Evolutionary conservation across 2,797 vertebrate species (phyloP), one percentile per base, ranked within the genome.

Genomic region (Halcyon chelicuti): DNA sequence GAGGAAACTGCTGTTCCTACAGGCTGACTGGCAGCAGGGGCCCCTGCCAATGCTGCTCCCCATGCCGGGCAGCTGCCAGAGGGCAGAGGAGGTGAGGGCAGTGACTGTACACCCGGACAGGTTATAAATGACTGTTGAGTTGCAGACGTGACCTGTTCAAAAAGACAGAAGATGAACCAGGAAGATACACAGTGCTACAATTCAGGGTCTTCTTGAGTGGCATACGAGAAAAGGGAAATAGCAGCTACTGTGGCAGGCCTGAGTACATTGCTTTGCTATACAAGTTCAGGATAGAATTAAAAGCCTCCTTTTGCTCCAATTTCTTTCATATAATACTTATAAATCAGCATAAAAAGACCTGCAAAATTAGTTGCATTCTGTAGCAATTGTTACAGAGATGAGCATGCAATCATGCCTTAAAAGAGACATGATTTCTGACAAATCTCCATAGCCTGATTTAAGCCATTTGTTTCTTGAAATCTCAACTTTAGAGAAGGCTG

Each of bases 361-460:
- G 42, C 29, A 92, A 80, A 86, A 93, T 92, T 68, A 86, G 74
- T 68, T 5, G 3, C 26, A 86, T 77, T 90, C 57, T 90, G 61
- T 40, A 57, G 29, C 88, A 90, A 84, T 86, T 95, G 86, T 92
- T 93, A 57, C 9, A 83, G 70, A 74, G 10, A 10, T 70, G 51
- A 86, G 78, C 42, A 49, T 2, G 12, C 35, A 88, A 86, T 96
- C 73, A 54, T 10, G 40, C 29, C 51, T 95, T 83, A 73, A 75
- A 93, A 88, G 54, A 81, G 14, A 6, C 20, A 18, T 88, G 82
- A 93, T 88, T 94, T 96, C 76, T 88, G 46, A 72, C 28, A 63
- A 2, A 3, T 74, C 65, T 86, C 57, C 6, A 4, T 42, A 72
- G 79, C 5, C n/a, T 77, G 73, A 95, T 94, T 86, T 95, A 22